Conservation (phyloP, 2,888 invertebrate genomes). For the Drosophila putrida region DNA sequence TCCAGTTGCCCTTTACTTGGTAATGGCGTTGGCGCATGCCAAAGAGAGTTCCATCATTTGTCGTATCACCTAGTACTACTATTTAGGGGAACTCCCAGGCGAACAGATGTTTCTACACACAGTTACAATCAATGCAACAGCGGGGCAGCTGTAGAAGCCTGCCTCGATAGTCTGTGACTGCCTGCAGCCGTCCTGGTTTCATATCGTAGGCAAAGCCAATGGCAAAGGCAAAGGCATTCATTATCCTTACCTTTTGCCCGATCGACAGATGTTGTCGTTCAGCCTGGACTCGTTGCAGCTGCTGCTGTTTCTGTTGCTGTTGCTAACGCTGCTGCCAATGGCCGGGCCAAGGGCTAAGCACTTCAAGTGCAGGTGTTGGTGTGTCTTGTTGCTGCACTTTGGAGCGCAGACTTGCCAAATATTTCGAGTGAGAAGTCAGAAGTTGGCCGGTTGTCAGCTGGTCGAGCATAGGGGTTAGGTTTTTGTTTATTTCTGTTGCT, state of each 20-base stretch:
- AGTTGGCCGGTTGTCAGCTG: conserved; percentile 39
- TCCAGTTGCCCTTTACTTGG: conserved; percentile 45
- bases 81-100: conserved; percentile 46
- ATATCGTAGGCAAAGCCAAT: conserved; percentile 15
- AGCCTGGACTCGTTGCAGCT: conserved; percentile 20
- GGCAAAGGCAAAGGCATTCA: conserved; percentile 19
- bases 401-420: conserved; percentile 9
- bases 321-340: conserved; percentile 9
- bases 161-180: conserved; percentile 1
- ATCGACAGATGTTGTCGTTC: conserved; percentile 41
- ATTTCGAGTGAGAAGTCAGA: conserved; percentile 12
- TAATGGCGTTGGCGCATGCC: conserved; percentile 54
- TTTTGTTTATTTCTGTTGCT: conserved; percentile 3
- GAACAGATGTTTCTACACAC: conserved; percentile 51
- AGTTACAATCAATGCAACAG: conserved; percentile 57
- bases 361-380: conserved; percentile 64
- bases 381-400: conserved; percentile 11
- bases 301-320: conserved; percentile 28
- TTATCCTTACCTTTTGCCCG: conserved; percentile 46
- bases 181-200: conserved; percentile 33
- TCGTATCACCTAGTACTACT: conserved; percentile 6
- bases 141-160: conserved; percentile 40
- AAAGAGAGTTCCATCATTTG: conserved; percentile 25
- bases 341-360: conserved; percentile 43
- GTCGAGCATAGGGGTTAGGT: conserved; percentile 10